A percentile compares a stretch with the other conserved stretches of the same genome.
Conservation (phyloP, 2,113 vertebrate species). For the Silurus asotus region DNA sequence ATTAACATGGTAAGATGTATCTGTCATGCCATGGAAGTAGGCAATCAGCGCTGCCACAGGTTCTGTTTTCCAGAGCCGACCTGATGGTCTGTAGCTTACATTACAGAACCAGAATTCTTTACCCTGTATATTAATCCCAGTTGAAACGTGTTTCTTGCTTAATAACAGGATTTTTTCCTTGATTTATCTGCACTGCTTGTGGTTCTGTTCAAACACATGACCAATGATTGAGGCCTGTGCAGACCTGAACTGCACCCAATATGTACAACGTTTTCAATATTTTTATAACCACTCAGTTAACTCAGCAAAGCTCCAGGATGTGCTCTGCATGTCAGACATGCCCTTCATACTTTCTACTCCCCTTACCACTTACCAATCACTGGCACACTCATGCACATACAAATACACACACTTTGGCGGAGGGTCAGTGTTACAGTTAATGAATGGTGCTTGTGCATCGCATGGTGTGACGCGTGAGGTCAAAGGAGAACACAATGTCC, state of each 20-base stretch:
- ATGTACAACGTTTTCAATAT: not conserved
- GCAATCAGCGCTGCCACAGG: not conserved
- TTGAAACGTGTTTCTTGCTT: not conserved
- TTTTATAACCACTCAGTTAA: not conserved
- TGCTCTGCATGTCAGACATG: not conserved
- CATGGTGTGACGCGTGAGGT: conserved; percentile 30
- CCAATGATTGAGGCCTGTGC: not conserved
- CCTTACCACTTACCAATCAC: not conserved
- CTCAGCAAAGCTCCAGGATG: not conserved
- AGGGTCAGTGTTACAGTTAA: not conserved
- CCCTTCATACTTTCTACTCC: conserved; percentile 7
- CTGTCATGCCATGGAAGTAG: not conserved
- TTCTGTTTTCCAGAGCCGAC: conserved; percentile 1
- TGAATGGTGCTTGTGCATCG: conserved; percentile 15
- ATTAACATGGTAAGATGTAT: not conserved
- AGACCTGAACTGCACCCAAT: not conserved
- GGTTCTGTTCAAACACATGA: not conserved
- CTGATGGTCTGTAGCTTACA: conserved; percentile 22
- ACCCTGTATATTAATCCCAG: not conserved
- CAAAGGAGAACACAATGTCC: conserved; percentile 30
- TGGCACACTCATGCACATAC: not conserved
- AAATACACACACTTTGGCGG: not conserved
- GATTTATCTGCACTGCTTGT: conserved; percentile 3
- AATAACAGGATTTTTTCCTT: not conserved
- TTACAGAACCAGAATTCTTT: conserved; percentile 12